phyloP scores from a whole-genome alignment of 2,888 invertebrate genomes.

The Oscheius sp. region DNA sequence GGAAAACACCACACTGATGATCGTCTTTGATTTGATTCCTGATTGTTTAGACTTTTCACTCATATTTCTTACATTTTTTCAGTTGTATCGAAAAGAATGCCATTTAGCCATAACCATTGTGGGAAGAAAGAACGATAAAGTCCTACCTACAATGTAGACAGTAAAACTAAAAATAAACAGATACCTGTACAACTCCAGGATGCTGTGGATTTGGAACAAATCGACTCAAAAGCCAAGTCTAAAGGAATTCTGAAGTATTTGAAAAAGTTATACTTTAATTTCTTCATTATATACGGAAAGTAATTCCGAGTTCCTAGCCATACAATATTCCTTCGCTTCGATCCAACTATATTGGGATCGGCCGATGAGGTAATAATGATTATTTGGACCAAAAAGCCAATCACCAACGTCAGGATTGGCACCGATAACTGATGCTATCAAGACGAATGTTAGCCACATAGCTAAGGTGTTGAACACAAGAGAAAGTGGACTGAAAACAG shows the following conservation, averaged over 20 bases:
- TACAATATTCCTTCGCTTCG: constrained; percentile 27
- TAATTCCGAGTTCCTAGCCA: constrained; percentile 22
- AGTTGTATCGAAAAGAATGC: neutral
- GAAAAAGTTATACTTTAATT: neutral
- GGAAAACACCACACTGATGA: constrained; percentile 13
- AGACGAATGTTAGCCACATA: constrained; percentile 1
- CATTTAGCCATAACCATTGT: constrained; percentile 5
- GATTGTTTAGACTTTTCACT: neutral
- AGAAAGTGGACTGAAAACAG: constrained; percentile 26
- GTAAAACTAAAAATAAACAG: neutral
- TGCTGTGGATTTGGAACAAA: constrained; percentile 1
- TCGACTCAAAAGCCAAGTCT: constrained; percentile 19
- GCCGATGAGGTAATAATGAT: constrained; percentile 4
- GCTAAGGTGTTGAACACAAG: constrained; percentile 18
- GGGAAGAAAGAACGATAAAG: constrained; percentile 4
- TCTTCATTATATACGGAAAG: neutral
- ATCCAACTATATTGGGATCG: constrained; percentile 16
- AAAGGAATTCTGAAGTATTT: neutral
- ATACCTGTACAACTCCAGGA: neutral
- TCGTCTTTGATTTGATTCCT: neutral
- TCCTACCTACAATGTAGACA: constrained; percentile 3
- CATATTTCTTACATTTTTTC: neutral
- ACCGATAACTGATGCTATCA: neutral
- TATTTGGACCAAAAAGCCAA: constrained; percentile 25
- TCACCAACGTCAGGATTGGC: neutral